Conservation (phyloP, 2,113 vertebrate genomes). For the Arothron firmamentum region DNA sequence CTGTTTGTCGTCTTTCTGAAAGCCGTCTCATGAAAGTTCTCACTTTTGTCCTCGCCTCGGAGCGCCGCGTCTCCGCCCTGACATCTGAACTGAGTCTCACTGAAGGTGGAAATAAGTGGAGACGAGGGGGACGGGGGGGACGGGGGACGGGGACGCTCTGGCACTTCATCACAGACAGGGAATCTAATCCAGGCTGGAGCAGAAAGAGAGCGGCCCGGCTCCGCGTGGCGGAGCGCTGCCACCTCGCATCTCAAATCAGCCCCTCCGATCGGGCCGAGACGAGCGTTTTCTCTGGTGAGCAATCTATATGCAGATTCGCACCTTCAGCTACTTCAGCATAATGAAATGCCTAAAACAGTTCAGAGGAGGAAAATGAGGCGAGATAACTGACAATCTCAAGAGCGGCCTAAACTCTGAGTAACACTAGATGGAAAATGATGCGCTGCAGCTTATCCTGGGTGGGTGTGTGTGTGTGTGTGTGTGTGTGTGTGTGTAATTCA, state of each 20-base stretch:
- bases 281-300: conserved; percentile 43
- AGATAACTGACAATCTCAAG: conserved; percentile 57
- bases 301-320: conserved; percentile 77
- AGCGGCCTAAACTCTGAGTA: conserved; percentile 67
- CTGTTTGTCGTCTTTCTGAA: conserved; percentile 42
- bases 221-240: conserved; percentile 23
- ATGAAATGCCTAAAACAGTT: conserved; percentile 68
- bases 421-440: conserved; percentile 60
- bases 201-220: background rate
- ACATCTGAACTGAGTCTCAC: conserved; percentile 23
- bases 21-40: conserved; percentile 50
- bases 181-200: conserved; percentile 32
- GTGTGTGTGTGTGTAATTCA: no score
- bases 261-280: conserved; percentile 60
- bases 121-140: conserved; percentile 13
- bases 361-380: conserved; percentile 50
- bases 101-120: conserved; percentile 18
- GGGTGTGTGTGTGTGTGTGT: no score
- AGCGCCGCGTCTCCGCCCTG: conserved; percentile 7
- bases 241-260: conserved; percentile 56
- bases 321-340: conserved; percentile 60
- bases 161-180: conserved; percentile 18
- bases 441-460: conserved; percentile 25
- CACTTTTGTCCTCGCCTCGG: conserved; percentile 25
- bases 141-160: conserved; percentile 8